Evolutionary conservation across 2,888 invertebrate species (phyloP).

Genomic region (Archaeoteleia sp.): DNA sequence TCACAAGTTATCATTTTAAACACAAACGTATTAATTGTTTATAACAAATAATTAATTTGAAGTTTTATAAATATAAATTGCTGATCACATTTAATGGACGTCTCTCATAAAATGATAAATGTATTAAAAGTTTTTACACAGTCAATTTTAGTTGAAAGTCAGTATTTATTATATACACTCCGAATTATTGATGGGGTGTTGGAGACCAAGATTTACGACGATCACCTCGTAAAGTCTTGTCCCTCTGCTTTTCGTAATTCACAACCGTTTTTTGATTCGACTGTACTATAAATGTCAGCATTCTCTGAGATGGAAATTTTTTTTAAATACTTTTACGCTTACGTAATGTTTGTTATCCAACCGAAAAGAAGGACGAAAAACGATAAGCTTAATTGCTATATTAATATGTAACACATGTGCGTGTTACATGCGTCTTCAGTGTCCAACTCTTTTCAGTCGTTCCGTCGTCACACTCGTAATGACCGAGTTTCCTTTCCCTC

Average conservation of each 20-base stretch:
- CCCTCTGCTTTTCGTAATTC: neutral
- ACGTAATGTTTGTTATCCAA: neutral
- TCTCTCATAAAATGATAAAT: too few relatives aligned
- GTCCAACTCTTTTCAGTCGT: conserved; percentile 33
- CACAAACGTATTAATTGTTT: too few relatives aligned
- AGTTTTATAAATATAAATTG: too few relatives aligned
- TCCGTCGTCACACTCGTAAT: conserved; percentile 46
- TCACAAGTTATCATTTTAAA: too few relatives aligned
- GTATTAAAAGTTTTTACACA: too few relatives aligned
- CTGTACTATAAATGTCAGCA: neutral
- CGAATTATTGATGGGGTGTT: neutral
- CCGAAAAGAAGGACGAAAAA: conserved; percentile 14
- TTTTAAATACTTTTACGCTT: neutral
- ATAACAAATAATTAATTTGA: too few relatives aligned
- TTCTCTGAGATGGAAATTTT: neutral
- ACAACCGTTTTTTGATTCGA: neutral
- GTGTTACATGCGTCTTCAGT: conserved; percentile 26
- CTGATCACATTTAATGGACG: too few relatives aligned
- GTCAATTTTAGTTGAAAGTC: too few relatives aligned
- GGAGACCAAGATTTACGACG: neutral
- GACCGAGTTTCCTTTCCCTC: conserved; percentile 23
- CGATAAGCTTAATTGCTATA: conserved; percentile 14
- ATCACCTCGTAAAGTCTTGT: too few relatives aligned
- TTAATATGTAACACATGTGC: conserved; percentile 16
- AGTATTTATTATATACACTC: too few relatives aligned